Evolutionary conservation across 1,140 invertebrate species (phyloP).

Genomic region (Rhagoletis pomonella): DNA sequence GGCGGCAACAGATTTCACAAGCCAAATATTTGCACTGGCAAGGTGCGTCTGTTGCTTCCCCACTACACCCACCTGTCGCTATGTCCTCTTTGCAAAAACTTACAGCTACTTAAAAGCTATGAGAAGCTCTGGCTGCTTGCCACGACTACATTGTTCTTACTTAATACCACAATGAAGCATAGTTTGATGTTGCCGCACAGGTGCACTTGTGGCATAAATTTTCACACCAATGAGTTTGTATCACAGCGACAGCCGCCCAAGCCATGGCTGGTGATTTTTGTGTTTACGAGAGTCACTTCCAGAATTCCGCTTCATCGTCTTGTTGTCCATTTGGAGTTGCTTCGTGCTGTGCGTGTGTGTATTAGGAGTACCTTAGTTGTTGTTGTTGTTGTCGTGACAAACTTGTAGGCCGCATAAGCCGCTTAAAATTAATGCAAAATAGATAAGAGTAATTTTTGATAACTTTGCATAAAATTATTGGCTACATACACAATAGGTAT

Average conservation of each 20-base stretch:
- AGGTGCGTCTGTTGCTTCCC: constrained; percentile 6
- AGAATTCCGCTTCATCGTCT: background rate
- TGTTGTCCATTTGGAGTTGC: constrained; percentile 2
- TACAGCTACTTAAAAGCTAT: constrained; percentile 8
- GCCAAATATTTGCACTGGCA: constrained; percentile 49
- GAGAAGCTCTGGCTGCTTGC: background rate
- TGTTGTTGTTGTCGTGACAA: constrained; percentile 1
- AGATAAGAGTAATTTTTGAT: constrained; percentile 57
- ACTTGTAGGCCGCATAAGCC: constrained; percentile 52
- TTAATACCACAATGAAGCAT: constrained; percentile 2
- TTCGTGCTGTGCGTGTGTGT: background rate
- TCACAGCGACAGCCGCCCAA: background rate
- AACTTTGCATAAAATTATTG: constrained; percentile 57
- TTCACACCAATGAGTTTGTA: constrained; percentile 53
- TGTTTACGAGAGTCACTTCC: background rate
- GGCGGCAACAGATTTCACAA: constrained; percentile 43
- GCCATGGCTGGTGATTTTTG: background rate
- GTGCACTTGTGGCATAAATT: constrained; percentile 56
- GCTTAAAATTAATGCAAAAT: constrained; percentile 58
- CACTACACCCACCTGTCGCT: background rate
- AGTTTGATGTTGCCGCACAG: constrained; percentile 43
- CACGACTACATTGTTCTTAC: background rate
- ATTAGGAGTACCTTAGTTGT: background rate
- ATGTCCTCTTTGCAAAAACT: background rate
- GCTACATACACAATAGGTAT: background rate